phyloP scores from a whole-genome alignment of 2,888 invertebrate species.

The Drosophila eohydei region DNA sequence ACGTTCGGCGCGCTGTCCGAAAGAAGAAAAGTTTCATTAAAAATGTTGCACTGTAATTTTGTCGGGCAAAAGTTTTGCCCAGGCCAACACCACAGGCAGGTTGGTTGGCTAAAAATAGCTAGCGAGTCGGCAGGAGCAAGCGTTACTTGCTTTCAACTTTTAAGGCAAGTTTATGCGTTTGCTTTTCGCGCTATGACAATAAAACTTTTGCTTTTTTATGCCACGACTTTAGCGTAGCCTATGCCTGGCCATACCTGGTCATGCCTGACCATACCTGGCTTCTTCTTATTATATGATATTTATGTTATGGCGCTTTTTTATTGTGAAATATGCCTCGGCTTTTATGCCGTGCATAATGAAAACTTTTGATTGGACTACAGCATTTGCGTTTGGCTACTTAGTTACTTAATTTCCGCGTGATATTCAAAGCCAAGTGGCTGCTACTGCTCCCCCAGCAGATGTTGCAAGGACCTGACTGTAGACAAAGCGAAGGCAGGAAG shows the following conservation, averaged over 20 bases:
- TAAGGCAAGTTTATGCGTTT: conserved; percentile 75
- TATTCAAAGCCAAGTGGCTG: conserved; percentile 59
- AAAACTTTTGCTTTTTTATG: conserved; percentile 67
- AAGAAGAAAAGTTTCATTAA: conserved; percentile 71
- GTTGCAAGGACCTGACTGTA: conserved; percentile 21
- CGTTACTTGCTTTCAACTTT: conserved; percentile 62
- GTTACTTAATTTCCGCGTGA: conserved; percentile 78
- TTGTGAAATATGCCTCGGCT: conserved; percentile 60
- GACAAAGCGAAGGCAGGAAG: conserved; percentile 19
- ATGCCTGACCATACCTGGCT: neutral
- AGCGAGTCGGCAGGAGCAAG: conserved; percentile 15
- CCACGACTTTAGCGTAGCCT: conserved; percentile 4
- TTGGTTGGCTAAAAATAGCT: conserved; percentile 65
- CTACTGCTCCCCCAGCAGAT: conserved; percentile 22
- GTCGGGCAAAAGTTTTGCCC: conserved; percentile 43
- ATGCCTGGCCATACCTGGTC: conserved; percentile 15
- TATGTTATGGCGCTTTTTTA: conserved; percentile 61
- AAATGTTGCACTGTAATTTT: conserved; percentile 77
- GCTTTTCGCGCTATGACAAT: conserved; percentile 67
- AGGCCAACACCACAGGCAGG: conserved; percentile 18
- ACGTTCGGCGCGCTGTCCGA: conserved; percentile 18
- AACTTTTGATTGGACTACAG: conserved; percentile 68
- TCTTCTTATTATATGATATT: conserved; percentile 54
- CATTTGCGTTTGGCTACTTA: conserved; percentile 66
- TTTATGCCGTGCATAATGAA: conserved; percentile 60